Evolutionary conservation across 1,140 invertebrate genomes (phyloP), one percentile per base, ranked within the genome.

Genomic region (Semibalanus balanoides): DNA sequence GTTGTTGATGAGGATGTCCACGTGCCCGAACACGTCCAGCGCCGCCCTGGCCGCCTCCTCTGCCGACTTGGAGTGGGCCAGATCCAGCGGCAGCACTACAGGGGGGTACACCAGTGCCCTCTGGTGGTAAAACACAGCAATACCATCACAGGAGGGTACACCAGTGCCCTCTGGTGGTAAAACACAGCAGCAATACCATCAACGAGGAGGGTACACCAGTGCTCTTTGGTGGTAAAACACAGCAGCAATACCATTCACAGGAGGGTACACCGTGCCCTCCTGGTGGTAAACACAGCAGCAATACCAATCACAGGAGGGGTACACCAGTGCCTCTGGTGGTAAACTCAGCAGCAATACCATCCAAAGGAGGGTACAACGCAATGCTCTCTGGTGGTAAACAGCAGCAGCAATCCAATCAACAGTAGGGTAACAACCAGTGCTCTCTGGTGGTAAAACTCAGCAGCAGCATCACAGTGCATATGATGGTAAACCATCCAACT

Each of bases 1-100:
- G 88, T 97, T 97, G 82, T 97, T 97, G 29, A 98, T 89, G 3
- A 98, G 83, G 81, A 97, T 91, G 85, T 98, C 95, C 77, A 97
- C 88, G 76, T 87, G 84, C 17, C 90, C 92, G 85, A 91, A 90
- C 71, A 84, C 79, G 30, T 77, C 74, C 19, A 93, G 79, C 35
- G 91, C 88, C 80, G 90, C 89, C 76, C 86, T 81, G 0, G 91
- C 87, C 83, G 90, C 88, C 31, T 81, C 78, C 31, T 87, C 85
- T 69, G 96, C 83, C 31, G 85, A 83, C 74, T 89, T 86, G 5
- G 93, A 81, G 80, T 96, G 88, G 31, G 87, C 85, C 51, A 97
- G 83, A 85, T 98, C 95, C 74, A 97, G 81, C 30, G 88, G 83
- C 43, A 95, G 80, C 31, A 95, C 86, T 30, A 90, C 86, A 31